Evolutionary conservation across 1,140 invertebrate genomes (phyloP), one percentile per base, ranked within the genome.

Genomic region (Watersipora subatra): DNA sequence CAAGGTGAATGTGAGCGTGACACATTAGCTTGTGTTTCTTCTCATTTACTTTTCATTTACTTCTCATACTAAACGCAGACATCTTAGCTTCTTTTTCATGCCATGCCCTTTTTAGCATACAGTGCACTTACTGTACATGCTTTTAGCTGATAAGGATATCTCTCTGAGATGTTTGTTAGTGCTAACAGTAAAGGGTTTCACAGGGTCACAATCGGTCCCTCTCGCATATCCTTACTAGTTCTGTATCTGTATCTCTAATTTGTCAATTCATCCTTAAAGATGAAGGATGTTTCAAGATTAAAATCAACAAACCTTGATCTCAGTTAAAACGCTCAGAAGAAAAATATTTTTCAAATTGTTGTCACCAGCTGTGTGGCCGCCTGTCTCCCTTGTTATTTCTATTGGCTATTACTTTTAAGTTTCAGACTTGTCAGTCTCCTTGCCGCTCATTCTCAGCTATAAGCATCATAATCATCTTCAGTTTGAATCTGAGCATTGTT

Each of bases 1-100:
- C 89, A 91, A 57, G 83, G 22, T 55, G 56, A 61, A n/a, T 87
- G 85, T 71, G 81, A 82, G 83, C 76, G 66, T 56, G 46, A 28
- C 17, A 27, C 28, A 1, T 17, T 7, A 62, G 22, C 19, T 55
- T 17, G 46, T 22, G 46, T 22, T 22, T 17, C 17, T 55, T 17
- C 22, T 22, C 17, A 17, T 17, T 17, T 17, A 17, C 17, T 17
- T 17, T 17, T 17, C 46, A 22, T 17, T 55, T 17, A 55, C 17
- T 55, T 22, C 22, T 17, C 46, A 55, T 22, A 17, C 22, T 17
- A 17, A 22, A 55, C 46, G 46, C 17, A 17, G 46, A 22, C 46
- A 22, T 17, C 46, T 17, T 17, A 17, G 17, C 46, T 22, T 55
- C 46, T 17, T 22, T 55, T 22, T 55, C 46, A 17, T 17, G 17